phyloP scores from a whole-genome alignment of 1,140 invertebrate species.

The Atta colombica region DNA sequence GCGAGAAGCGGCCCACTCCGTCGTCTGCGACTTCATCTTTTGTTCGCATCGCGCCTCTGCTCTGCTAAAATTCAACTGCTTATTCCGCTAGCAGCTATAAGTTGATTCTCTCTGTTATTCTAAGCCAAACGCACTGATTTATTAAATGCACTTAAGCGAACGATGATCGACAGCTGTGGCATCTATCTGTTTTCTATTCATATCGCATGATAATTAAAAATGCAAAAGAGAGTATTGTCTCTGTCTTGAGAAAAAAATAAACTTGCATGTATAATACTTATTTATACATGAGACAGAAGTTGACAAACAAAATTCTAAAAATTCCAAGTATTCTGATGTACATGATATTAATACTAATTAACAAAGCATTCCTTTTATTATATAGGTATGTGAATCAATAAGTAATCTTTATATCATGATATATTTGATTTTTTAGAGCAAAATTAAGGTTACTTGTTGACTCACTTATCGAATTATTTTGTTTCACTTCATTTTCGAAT shows the following conservation, averaged over 20 bases:
- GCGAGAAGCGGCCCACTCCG: background rate
- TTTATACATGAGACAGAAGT: background rate
- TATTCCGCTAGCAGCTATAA: constrained; percentile 13
- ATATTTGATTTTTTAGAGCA: too few species aligned
- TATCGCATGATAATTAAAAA: background rate
- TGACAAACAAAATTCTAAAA: background rate
- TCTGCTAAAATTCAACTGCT: constrained; percentile 36
- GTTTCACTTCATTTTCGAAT: background rate
- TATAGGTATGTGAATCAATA: too few species aligned
- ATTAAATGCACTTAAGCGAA: background rate
- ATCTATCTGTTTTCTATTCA: background rate
- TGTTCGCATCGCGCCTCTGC: background rate
- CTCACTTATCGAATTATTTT: background rate
- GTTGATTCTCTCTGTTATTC: background rate
- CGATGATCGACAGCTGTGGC: background rate
- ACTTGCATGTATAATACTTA: background rate
- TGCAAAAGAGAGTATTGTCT: background rate
- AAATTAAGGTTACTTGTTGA: too few species aligned
- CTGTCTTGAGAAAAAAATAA: background rate
- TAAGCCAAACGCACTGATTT: background rate
- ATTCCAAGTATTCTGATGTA: background rate
- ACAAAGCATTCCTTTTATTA: background rate
- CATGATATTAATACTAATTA: background rate
- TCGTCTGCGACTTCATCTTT: background rate
- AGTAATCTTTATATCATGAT: too few species aligned